Conservation (phyloP, 2,888 invertebrate species). For the Eubasilissa splendida region DNA sequence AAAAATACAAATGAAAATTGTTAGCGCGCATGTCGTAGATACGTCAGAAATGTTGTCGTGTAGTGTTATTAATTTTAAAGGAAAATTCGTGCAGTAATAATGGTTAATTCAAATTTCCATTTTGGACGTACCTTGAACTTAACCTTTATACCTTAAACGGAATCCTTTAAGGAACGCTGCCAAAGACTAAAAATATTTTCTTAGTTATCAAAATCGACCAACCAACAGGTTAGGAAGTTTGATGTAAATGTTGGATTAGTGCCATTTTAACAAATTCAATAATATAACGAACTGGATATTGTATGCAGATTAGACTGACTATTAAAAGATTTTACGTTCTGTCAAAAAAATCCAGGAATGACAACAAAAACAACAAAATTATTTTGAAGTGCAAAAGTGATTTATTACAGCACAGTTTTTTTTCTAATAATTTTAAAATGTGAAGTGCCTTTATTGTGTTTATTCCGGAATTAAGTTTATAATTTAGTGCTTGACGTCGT, state of each 20-base stretch:
- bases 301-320: neutral
- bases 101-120: neutral
- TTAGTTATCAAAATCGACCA: constrained; percentile 9
- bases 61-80: constrained; percentile 5
- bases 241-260: neutral
- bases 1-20: neutral
- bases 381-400: neutral
- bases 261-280: neutral
- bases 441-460: neutral
- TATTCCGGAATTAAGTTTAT: neutral
- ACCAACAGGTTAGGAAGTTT: constrained; percentile 35
- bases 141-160: neutral
- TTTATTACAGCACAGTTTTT: neutral
- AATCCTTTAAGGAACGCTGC: neutral
- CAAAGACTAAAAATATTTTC: constrained; percentile 8
- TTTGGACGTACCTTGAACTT: neutral
- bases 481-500: neutral
- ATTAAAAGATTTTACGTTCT: neutral
- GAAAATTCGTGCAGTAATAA: neutral
- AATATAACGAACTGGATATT: neutral
- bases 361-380: neutral
- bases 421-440: neutral
- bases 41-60: constrained; percentile 29
- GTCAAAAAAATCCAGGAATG: neutral
- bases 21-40: constrained; percentile 22